Percentiles rank a stretch among this genome's conserved stretches.
Conservation (phyloP, 2,888 invertebrate genomes). For the Margaritifera margaritifera region DNA sequence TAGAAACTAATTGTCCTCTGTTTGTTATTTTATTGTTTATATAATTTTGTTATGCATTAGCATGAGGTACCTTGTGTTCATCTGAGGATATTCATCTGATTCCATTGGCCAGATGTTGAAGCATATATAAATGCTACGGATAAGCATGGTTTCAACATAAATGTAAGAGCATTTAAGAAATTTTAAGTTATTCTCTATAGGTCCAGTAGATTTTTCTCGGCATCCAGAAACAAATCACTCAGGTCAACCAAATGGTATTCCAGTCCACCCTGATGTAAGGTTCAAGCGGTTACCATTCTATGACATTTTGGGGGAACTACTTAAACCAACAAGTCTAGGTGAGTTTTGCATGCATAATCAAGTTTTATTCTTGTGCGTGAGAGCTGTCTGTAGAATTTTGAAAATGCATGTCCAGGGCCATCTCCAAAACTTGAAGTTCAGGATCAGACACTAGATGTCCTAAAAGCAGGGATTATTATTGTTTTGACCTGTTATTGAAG, state of each 20-base stretch:
- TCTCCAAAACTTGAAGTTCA: too few relatives aligned
- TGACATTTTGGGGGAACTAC: slow-evolving; percentile 87
- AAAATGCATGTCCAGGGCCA: too few relatives aligned
- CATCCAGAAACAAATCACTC: neutral
- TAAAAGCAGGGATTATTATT: too few relatives aligned
- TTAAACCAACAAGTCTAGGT: slow-evolving; percentile 90
- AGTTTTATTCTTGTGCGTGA: neutral
- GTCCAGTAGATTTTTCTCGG: neutral
- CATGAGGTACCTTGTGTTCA: neutral
- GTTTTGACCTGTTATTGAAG: too few relatives aligned
- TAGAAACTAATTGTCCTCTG: neutral
- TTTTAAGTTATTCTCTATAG: neutral
- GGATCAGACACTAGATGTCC: too few relatives aligned
- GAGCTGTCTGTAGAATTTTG: neutral
- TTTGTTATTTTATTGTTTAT: neutral
- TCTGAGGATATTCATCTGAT: slow-evolving; percentile 13
- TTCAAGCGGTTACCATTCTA: slow-evolving; percentile 94
- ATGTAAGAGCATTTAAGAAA: slow-evolving; percentile 10
- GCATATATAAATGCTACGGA: slow-evolving; percentile 2
- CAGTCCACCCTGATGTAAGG: slow-evolving; percentile 94
- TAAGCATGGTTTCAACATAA: neutral
- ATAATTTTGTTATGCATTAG: neutral
- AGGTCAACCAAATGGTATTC: slow-evolving; percentile 67
- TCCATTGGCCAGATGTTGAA: neutral
- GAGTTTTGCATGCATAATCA: too few relatives aligned